Percentiles rank a stretch among this genome's conserved stretches.
These are phyloP conservation scores for Myotis daubentonii DNA, from an alignment of 2,797 vertebrate genomes.

Conservation along the genomic window DNA sequence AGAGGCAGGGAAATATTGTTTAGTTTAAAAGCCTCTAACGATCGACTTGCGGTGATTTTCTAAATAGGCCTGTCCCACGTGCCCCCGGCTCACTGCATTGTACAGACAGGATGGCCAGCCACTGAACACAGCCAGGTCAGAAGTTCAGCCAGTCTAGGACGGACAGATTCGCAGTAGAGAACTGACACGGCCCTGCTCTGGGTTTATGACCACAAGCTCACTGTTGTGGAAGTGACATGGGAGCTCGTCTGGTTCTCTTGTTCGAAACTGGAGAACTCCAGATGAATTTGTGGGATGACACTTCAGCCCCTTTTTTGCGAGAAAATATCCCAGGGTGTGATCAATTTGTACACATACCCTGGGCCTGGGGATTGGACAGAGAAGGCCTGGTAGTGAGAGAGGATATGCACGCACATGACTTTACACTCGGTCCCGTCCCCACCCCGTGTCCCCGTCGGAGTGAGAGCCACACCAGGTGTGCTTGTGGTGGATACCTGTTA, in stretches of 20 bases:
- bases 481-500: background rate
- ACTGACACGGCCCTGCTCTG: background rate
- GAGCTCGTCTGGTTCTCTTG: background rate
- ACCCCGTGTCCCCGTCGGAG: background rate
- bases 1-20: background rate
- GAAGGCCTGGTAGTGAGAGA: background rate
- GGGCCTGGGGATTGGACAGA: background rate
- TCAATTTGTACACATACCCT: background rate
- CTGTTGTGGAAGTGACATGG: background rate
- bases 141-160: background rate
- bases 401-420: background rate
- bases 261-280: background rate
- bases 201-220: background rate
- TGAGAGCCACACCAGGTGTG: background rate
- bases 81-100: background rate
- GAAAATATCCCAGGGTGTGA: background rate
- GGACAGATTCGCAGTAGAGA: background rate
- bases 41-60: background rate
- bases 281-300: background rate
- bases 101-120: constrained; percentile 5
- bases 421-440: no score
- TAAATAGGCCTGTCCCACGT: background rate
- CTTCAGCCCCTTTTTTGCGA: background rate
- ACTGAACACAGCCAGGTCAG: background rate
- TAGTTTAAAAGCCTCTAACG: background rate